phyloP scores from a whole-genome alignment of 2,113 vertebrate genomes.

The Aramus guarauna region DNA sequence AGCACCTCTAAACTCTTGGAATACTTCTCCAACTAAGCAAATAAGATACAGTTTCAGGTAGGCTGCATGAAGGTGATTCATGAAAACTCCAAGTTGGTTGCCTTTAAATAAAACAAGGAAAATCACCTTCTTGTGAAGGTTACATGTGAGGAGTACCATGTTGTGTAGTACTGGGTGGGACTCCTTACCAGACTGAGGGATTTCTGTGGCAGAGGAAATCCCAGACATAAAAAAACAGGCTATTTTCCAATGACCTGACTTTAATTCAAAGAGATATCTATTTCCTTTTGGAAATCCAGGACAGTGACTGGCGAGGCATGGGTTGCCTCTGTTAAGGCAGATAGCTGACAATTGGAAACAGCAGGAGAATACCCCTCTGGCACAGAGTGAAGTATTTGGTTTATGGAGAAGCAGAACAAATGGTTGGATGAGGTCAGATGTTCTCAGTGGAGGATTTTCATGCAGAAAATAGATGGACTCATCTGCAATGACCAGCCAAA shows the following conservation, averaged over 20 bases:
- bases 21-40: neutral
- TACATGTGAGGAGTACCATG: neutral
- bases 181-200: neutral
- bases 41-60: neutral
- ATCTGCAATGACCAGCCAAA: neutral
- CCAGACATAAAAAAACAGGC: neutral
- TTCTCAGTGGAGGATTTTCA: neutral
- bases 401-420: neutral
- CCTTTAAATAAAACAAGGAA: neutral
- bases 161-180: neutral
- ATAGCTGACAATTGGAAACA: neutral
- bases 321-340: neutral
- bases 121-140: neutral
- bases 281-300: neutral
- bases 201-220: neutral
- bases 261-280: neutral
- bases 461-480: neutral
- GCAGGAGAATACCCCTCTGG: neutral
- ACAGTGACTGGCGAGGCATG: neutral
- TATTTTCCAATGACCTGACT: neutral
- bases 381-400: neutral
- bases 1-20: constrained; percentile 10
- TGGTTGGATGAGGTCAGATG: neutral
- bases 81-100: neutral
- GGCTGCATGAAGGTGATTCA: neutral